phyloP scores from a whole-genome alignment of 2,113 vertebrate species.

The Atrichornis clamosus region DNA sequence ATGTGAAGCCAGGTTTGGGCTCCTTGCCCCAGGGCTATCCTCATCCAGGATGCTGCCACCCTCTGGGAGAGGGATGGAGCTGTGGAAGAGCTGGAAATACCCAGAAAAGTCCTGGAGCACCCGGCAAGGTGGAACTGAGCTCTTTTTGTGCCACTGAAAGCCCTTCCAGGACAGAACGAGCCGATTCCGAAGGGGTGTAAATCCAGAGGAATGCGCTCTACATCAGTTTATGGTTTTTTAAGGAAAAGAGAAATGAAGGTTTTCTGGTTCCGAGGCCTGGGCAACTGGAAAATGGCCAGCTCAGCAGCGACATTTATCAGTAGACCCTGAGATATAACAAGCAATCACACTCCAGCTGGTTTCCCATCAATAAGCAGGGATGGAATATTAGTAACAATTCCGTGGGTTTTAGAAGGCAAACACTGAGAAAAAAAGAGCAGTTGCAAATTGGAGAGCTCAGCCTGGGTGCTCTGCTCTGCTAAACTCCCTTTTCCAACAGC shows the following conservation, averaged over 20 bases:
- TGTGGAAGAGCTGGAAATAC: neutral
- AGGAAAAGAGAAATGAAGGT: neutral
- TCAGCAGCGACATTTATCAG: neutral
- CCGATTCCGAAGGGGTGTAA: accelerated
- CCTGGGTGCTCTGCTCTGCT: neutral
- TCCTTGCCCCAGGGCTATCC: neutral
- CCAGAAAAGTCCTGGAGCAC: neutral
- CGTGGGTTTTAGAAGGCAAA: neutral
- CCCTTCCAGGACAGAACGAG: neutral
- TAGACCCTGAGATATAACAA: neutral
- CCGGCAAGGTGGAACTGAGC: neutral
- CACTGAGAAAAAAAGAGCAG: neutral
- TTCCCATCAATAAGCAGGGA: neutral
- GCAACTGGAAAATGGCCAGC: slow-evolving; percentile 1
- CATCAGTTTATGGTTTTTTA: neutral
- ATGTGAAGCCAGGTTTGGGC: neutral
- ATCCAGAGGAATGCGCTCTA: neutral
- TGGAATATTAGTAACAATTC: slow-evolving; percentile 6
- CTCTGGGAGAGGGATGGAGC: neutral
- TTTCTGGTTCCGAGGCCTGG: neutral
- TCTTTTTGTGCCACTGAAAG: neutral
- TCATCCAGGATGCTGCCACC: neutral
- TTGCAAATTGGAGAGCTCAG: neutral
- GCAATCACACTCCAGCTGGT: slow-evolving; percentile 38
- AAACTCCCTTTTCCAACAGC: neutral